A percentile compares a stretch with the other conserved stretches of the same genome.
Evolutionary conservation across 37 sponge, comb jelly and placozoan species (phyloP).

Genomic region (Agelas oroides): DNA sequence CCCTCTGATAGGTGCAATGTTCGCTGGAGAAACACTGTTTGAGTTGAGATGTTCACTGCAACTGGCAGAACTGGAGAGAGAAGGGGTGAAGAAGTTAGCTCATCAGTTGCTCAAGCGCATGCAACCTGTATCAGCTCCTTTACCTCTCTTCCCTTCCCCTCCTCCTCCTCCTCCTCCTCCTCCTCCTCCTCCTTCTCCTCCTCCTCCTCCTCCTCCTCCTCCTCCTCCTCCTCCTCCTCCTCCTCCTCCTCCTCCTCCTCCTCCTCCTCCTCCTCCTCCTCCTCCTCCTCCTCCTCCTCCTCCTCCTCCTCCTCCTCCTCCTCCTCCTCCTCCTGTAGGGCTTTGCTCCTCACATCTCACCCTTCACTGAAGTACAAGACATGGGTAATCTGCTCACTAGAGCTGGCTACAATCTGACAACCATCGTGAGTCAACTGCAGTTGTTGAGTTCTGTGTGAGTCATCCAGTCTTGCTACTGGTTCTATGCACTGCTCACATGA

Average conservation of each 20-base stretch:
- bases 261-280: neutral
- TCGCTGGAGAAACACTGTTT: slow-evolving; percentile 90
- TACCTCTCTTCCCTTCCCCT: neutral
- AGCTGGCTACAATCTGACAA: slow-evolving; percentile 88
- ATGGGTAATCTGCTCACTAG: slow-evolving; percentile 77
- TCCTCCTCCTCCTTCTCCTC: neutral
- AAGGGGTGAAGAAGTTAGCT: slow-evolving; percentile 51
- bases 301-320: neutral
- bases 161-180: neutral
- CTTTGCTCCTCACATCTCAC: slow-evolving; percentile 89
- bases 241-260: neutral
- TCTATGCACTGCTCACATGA: too few species aligned
- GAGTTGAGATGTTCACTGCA: slow-evolving; percentile 91
- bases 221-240: neutral
- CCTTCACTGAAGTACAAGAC: slow-evolving; percentile 82
- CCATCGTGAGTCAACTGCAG: slow-evolving; percentile 84
- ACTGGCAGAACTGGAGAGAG: slow-evolving; percentile 84
- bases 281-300: neutral
- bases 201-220: neutral
- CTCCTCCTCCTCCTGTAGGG: slow-evolving; percentile 63
- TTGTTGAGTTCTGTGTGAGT: too few species aligned
- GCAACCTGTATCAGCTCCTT: too few species aligned
- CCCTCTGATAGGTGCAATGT: slow-evolving; percentile 87
- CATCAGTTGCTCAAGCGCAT: neutral
- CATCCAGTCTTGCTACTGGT: too few species aligned